Evolutionary conservation across 2,888 invertebrate genomes (phyloP), one percentile per base, ranked within the genome.

Genomic region (Polylopha cassiicola): DNA sequence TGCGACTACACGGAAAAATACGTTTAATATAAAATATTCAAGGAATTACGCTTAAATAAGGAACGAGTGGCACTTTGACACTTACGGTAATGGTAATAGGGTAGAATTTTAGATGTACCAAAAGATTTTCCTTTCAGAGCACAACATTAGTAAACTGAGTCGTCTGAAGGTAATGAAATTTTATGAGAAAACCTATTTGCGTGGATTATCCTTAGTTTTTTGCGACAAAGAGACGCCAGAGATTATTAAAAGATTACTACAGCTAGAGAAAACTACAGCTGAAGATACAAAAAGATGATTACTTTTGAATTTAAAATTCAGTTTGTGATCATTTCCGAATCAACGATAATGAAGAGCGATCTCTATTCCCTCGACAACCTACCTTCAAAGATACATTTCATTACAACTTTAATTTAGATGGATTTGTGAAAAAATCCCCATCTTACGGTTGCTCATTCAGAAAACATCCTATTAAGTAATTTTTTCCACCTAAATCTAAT

Each of bases 391-490:
- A 34, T 23, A 24, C 29, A 23, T 34, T 41, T 41, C 39, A 41
- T 41, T 34, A 41, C 29, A 41, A 29, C 29, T 30, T 41, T 41
- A 34, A 41, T 41, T 41, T 41, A 57, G 60, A 56, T 51, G 61
- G 61, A 63, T 68, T 54, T 48, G 46, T 54, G 61, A 66, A 65
- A 67, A 54, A 58, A 54, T 53, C 48, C 62, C 60, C 62, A 55
- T 66, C 61, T 60, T 67, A 62, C 60, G 61, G 61, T 58, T 65
- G 61, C 66, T 76, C 78, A 71, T 62, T 72, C 75, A 80, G 79
- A 80, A 79, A 79, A 80, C 78, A 81, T 79, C 74, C 77, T 72
- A 84, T 84, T 81, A 80, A 80, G 73, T 76, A 78, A 66, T 81
- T 82, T 82, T 82, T 84, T 80, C 73, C 70, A 58, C 65, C 69